These are phyloP conservation scores for Rosalia funebris DNA, from an alignment of 2,888 invertebrate species.

Conservation along the genomic window DNA sequence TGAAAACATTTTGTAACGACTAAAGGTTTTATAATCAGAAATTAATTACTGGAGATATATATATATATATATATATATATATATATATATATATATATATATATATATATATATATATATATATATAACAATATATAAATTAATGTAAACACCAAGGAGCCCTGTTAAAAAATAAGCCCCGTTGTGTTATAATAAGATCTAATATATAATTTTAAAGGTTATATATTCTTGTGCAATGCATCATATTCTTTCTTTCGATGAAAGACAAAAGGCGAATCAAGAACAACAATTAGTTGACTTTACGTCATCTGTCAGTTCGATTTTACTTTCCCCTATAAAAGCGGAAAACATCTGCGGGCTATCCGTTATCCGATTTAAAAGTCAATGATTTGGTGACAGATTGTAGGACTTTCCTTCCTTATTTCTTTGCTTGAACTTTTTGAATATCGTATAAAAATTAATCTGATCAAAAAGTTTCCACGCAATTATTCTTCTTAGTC, in stretches of 20 bases:
- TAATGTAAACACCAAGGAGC: too few relatives aligned
- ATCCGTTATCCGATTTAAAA: slow-evolving; percentile 49
- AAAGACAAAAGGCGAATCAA: slow-evolving; percentile 2
- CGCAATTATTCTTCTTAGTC: background rate
- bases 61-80: too few relatives aligned
- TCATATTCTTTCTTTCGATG: background rate
- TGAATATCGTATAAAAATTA: slow-evolving; percentile 1
- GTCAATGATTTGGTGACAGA: slow-evolving; percentile 52
- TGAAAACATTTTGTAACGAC: too few relatives aligned
- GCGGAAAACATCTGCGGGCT: slow-evolving; percentile 29
- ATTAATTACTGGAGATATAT: too few relatives aligned
- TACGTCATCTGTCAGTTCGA: slow-evolving; percentile 22
- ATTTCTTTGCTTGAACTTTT: slow-evolving; percentile 20
- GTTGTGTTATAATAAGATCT: too few relatives aligned
- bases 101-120: too few relatives aligned
- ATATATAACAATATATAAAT: too few relatives aligned
- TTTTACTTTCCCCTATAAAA: slow-evolving; percentile 19
- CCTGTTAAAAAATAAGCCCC: too few relatives aligned
- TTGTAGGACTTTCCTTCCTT: slow-evolving; percentile 38
- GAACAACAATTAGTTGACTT: slow-evolving; percentile 25
- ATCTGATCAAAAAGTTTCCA: background rate
- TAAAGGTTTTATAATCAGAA: too few relatives aligned
- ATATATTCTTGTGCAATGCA: too few relatives aligned
- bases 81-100: too few relatives aligned
- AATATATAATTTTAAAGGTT: too few relatives aligned